These are phyloP conservation scores for Ecdyonurus torrentis DNA, from an alignment of 2,888 invertebrate genomes.

Conservation along the genomic window DNA sequence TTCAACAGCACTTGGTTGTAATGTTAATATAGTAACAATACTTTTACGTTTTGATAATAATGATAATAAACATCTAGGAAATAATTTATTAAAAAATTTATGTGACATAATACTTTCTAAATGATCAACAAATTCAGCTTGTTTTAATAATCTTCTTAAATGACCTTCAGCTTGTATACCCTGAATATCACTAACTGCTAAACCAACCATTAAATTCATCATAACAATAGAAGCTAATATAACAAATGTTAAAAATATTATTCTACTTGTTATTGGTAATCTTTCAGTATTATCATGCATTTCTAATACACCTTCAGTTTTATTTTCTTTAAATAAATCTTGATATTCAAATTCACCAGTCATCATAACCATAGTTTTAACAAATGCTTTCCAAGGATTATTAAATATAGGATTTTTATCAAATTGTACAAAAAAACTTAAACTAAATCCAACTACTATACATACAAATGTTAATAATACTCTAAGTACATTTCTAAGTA, in stretches of 20 bases:
- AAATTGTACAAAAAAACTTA: conserved; percentile 36
- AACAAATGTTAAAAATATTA: conserved; percentile 33
- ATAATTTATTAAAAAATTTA: neutral
- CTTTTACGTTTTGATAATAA: neutral
- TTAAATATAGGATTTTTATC: conserved; percentile 26
- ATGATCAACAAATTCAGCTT: conserved; percentile 32
- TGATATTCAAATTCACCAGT: conserved; percentile 36
- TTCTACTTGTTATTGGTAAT: conserved; percentile 22
- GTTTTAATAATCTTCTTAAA: conserved; percentile 35
- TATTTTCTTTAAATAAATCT: conserved; percentile 22
- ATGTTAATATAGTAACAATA: neutral
- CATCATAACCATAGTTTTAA: conserved; percentile 39
- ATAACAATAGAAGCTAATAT: conserved; percentile 34
- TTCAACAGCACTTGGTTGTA: neutral
- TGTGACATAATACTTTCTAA: conserved; percentile 17
- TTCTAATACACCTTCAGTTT: neutral
- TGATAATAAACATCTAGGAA: neutral
- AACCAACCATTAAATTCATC: conserved; percentile 37
- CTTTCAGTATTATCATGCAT: neutral
- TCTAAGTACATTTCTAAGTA: conserved; percentile 31
- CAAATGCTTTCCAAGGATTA: conserved; percentile 26
- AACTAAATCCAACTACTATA: conserved; percentile 34
- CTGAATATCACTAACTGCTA: conserved; percentile 37
- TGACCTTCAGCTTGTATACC: conserved; percentile 37
- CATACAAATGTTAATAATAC: conserved; percentile 34